Conservation (phyloP, 2,797 vertebrate genomes). For the Syndactyla subalaris region DNA sequence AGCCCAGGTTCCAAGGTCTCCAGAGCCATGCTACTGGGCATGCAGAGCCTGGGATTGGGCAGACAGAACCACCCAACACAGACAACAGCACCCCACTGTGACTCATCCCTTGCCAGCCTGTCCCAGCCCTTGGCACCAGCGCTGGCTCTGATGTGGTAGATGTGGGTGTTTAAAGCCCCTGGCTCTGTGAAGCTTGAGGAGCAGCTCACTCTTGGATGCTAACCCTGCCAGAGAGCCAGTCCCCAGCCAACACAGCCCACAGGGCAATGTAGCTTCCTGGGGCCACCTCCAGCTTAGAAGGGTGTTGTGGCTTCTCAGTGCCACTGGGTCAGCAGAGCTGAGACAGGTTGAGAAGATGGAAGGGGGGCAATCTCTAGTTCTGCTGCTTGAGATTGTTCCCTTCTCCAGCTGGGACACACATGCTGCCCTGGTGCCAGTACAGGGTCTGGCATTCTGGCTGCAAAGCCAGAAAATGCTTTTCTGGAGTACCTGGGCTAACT, state of each 20-base stretch:
- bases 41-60: no score
- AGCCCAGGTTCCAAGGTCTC: not conserved
- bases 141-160: not conserved
- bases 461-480: not conserved
- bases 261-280: not conserved
- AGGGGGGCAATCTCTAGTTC: not conserved
- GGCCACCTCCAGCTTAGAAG: not conserved
- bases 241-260: rapidly evolving
- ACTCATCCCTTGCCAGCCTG: not conserved
- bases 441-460: not conserved
- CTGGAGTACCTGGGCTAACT: not conserved
- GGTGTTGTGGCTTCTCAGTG: not conserved
- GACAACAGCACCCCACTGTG: not conserved
- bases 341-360: not conserved
- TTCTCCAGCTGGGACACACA: not conserved
- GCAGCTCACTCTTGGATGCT: not conserved
- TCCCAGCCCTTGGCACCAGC: not conserved
- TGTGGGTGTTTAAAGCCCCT: not conserved
- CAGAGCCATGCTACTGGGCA: not conserved
- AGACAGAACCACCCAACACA: rapidly evolving
- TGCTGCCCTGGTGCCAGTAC: not conserved
- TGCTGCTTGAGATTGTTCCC: not conserved
- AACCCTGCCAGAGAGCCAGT: not conserved
- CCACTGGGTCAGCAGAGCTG: not conserved
- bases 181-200: rapidly evolving